Evolutionary conservation across 2,797 vertebrate species (phyloP).

Genomic region (Oreochromis grahami): DNA sequence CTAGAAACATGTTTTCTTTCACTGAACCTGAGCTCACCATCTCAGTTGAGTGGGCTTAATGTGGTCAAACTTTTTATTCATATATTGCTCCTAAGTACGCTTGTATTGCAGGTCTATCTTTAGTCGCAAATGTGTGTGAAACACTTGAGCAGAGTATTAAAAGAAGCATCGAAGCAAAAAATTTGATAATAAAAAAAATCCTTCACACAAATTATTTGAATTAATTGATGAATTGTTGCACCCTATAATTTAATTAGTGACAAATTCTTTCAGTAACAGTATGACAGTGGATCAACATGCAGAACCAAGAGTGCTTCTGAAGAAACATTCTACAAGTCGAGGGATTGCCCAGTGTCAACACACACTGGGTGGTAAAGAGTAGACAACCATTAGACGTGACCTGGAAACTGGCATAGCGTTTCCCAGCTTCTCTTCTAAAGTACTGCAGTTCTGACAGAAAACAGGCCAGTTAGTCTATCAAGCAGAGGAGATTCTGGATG

Average conservation of each 20-base stretch:
- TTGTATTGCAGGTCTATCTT: background rate
- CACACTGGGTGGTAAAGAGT: background rate
- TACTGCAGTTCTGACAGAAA: background rate
- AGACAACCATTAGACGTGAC: background rate
- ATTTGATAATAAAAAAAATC: too few relatives aligned
- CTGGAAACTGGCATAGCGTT: background rate
- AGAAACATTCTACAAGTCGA: background rate
- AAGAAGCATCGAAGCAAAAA: background rate
- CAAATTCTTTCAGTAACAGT: background rate
- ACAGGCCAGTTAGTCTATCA: background rate
- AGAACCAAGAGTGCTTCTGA: too few relatives aligned
- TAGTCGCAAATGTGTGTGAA: background rate
- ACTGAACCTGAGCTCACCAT: background rate
- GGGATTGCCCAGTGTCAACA: background rate
- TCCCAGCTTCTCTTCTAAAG: background rate
- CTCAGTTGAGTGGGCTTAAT: background rate
- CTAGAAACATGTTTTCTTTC: background rate
- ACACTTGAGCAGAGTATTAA: background rate
- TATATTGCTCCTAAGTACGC: background rate
- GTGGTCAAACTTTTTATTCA: background rate
- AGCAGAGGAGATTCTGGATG: background rate
- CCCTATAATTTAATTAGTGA: background rate
- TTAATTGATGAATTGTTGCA: background rate
- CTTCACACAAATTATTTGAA: background rate
- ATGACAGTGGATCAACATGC: background rate